Evolutionary conservation across 1,140 invertebrate genomes (phyloP).

Genomic region (Agrypnia vestita): DNA sequence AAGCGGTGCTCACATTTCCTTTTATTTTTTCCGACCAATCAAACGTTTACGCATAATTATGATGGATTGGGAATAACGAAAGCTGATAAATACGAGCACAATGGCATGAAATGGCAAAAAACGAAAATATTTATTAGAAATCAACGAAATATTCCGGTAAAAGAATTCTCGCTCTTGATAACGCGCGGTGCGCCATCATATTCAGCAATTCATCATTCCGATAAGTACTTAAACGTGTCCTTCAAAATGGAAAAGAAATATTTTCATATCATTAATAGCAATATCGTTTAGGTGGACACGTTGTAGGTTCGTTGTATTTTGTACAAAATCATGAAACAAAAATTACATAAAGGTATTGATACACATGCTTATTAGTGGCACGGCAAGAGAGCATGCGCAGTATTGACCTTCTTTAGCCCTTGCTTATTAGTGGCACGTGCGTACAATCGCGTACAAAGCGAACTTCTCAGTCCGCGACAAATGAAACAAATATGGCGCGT

Average conservation of each 20-base stretch:
- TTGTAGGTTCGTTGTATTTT: too few species aligned
- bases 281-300: background rate
- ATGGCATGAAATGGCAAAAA: constrained; percentile 5
- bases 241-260: constrained; percentile 4
- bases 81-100: constrained; percentile 8
- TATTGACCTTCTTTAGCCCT: too few species aligned
- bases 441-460: too few species aligned
- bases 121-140: background rate
- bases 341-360: too few species aligned
- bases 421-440: too few species aligned
- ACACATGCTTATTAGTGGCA: too few species aligned
- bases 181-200: background rate
- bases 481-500: too few species aligned
- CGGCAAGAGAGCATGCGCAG: too few species aligned
- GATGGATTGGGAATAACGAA: constrained; percentile 25
- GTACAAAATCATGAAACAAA: too few species aligned
- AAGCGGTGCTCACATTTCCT: background rate
- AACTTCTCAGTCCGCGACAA: too few species aligned
- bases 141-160: background rate
- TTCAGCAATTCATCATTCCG: constrained; percentile 15
- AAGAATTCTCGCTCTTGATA: background rate
- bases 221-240: background rate
- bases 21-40: constrained; percentile 13
- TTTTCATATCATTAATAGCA: constrained; percentile 13
- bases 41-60: constrained; percentile 17